Conservation (phyloP, 2,797 vertebrate genomes). For the Simalia tracyae region DNA sequence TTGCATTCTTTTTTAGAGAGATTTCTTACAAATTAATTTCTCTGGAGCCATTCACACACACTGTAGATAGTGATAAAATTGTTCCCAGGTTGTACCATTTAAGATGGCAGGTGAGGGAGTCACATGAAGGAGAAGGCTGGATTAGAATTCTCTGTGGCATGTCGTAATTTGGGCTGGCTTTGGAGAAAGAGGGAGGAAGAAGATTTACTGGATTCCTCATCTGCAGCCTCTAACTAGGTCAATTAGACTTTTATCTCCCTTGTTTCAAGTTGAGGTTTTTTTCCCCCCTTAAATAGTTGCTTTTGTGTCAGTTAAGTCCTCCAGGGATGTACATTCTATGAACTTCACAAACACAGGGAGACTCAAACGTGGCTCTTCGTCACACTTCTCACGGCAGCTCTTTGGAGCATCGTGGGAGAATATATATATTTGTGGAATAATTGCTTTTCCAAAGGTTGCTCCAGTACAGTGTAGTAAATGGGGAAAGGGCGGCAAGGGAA, state of each 20-base stretch:
- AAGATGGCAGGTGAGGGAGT: background rate
- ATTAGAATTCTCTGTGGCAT: background rate
- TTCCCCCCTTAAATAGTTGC: background rate
- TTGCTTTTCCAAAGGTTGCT: background rate
- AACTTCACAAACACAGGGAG: background rate
- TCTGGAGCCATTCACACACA: background rate
- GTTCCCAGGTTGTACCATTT: background rate
- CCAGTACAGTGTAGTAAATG: background rate
- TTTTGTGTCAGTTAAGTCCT: background rate
- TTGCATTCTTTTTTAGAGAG: background rate
- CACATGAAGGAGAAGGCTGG: background rate
- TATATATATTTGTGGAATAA: background rate
- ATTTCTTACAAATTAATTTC: background rate
- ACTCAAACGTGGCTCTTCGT: background rate
- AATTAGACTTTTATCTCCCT: background rate
- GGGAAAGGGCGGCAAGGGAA: background rate
- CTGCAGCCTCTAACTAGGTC: background rate
- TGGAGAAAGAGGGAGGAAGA: background rate
- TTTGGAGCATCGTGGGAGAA: background rate
- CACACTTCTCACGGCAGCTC: background rate
- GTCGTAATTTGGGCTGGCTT: background rate
- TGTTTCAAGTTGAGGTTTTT: background rate
- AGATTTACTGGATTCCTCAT: background rate
- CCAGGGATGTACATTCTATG: background rate
- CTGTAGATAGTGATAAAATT: background rate